Base-by-base conservation (phyloP, 2,113 vertebrate genomes). In the Penelope pileata region DNA sequence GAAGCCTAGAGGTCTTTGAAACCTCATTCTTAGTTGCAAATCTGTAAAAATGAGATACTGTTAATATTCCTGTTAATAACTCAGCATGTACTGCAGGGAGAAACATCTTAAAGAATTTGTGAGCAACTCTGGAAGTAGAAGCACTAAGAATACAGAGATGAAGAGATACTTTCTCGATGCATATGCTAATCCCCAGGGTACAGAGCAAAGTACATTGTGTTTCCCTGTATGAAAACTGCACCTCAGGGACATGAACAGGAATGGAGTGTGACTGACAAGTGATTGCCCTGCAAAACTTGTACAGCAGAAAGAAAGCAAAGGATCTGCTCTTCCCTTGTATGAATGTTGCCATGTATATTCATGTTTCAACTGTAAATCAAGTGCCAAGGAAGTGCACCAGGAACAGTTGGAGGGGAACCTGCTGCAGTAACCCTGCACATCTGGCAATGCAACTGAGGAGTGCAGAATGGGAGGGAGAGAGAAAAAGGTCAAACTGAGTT, bases 161-260 rank as follows among this genome's bases (percentile, higher is more conserved):
- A 87, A 96, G 80, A 91, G 86, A 90, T 14, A 86, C 54, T 22
- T 90, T 34, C 83, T 63, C 54, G 70, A 36, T 77, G 87, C 75
- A 59, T 84, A 74, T 11, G 50, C 63, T 67, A 2, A 6, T 92
- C 94, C 75, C 72, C 54, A 30, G 89, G 85, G 90, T 51, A 64
- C 48, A 32, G 68, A 95, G 75, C 62, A 77, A 63, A 94, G 93
- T 48, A 90, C 79, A 36, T 45, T 56, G 72, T 86, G 85, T 70
- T 88, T 91, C 56, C 19, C 79, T 48, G 12, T 3, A 82, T 43
- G 32, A 70, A 77, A 91, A 86, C 64, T 77, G 59, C 68, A 95
- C 87, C 70, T 63, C 70, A 30, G 90, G 79, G 82, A 74, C 24
- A 17, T 3, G 82, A 95, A 62, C 62, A 73, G 75, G 48, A 92